Base-by-base conservation (phyloP, 1,140 invertebrate genomes). In the Teleopsis dalmanni region DNA sequence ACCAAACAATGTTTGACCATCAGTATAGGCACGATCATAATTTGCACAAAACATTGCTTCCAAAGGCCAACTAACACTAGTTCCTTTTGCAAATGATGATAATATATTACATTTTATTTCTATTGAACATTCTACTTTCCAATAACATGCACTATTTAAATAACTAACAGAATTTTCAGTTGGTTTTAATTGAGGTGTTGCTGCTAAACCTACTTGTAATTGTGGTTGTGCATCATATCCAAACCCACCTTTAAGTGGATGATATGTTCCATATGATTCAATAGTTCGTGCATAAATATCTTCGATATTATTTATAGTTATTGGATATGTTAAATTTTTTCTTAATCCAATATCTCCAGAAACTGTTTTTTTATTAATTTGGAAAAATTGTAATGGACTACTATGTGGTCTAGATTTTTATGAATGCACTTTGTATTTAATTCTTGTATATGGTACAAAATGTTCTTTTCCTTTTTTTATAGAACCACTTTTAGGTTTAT, bases 101-200 rank as follows among this genome's bases (percentile, higher is more conserved):
- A 34, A n/a, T 3, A 46, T 46, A 36, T 46, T 46, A 46, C 44
- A 46, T 46, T 46, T 23, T 10, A 36, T 46, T 25, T 46, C 31
- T 7, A 46, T 46, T 4, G 33, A 46, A 46, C 44, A 46, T 36
- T 46, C 44, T 16, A 46, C 21, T 36, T 46, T 46, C 44, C 33
- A 46, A 36, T 46, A 46, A 46, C 44, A 46, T n/a, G 33, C 19
- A 25, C 44, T 46, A 36, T 46, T 46, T 36, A 46, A 44, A 44
- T 33, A 44, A n/a, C 22, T 36, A 11, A 4, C n/a, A n/a, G 40
- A 11, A 26, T 13, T 21, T 19, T 44, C 42, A 31, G 26, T 31
- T 31, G 41, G 52, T 47, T 54, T 56, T 22, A 47, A 40, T 26
- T 54, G 41, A n/a, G 41, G 43, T 21, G 52, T 54, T 9, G 49